Evolutionary conservation across 2,113 vertebrate species (phyloP).

Genomic region (Trinectes maculatus): DNA sequence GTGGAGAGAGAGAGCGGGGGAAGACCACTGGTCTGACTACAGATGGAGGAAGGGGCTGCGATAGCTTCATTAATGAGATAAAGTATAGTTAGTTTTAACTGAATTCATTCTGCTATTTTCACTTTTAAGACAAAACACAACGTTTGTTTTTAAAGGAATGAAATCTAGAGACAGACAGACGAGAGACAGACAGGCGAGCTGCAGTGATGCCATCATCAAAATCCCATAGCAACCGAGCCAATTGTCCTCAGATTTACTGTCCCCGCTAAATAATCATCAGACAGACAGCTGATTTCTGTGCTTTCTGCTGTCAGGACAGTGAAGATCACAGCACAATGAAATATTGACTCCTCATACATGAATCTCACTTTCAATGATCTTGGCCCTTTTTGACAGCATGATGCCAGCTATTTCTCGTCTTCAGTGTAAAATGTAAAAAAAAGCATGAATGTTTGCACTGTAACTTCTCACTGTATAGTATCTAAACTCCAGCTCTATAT

Average conservation of each 20-base stretch:
- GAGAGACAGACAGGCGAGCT: not conserved
- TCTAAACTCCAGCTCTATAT: constrained; percentile 27
- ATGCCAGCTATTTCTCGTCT: constrained; percentile 25
- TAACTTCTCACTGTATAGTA: constrained; percentile 25
- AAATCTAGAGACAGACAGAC: not conserved
- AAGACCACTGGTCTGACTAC: not conserved
- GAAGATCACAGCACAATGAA: too few relatives aligned
- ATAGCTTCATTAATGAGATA: constrained; percentile 2
- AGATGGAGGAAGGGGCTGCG: not conserved
- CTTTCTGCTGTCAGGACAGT: not conserved
- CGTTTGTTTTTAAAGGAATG: not conserved
- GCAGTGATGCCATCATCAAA: not conserved
- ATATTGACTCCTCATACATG: not conserved
- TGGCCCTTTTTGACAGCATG: constrained; percentile 5
- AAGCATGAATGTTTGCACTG: constrained; percentile 34
- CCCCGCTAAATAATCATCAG: too few relatives aligned
- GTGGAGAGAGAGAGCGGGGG: too few relatives aligned
- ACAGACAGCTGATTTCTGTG: constrained; percentile 11
- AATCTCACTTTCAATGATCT: not conserved
- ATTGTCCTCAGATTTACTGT: not conserved
- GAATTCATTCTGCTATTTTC: not conserved
- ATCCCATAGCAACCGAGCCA: constrained; percentile 13
- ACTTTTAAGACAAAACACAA: not conserved
- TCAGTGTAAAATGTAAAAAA: constrained; percentile 20
- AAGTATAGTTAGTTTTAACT: constrained; percentile 3